Base-by-base conservation (phyloP, 2,888 invertebrate genomes). In the Himalopsyche kuldschensis region DNA sequence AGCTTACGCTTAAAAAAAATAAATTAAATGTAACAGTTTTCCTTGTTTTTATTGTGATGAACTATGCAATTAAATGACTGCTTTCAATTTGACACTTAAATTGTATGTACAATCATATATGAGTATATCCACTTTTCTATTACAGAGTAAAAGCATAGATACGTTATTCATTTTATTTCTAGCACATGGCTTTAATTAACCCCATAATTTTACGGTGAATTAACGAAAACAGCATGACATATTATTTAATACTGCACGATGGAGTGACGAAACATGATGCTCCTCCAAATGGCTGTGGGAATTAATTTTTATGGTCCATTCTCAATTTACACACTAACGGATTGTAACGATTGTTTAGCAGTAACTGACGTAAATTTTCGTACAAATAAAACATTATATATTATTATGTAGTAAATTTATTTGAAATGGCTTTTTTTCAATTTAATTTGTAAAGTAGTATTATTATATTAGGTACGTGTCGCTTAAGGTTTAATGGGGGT, bases 131-230 rank as follows among this genome's bases (percentile, higher is more conserved):
- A 69, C 30, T 69, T 30, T 69, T 30, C 69, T 27, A 30, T 69
- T 63, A 6, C 63, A 63, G n/a, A 20, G 63, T 63, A 11, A 41
- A 41, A 15, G 11, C 69, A 69, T 32, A 41, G 41, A 47, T 47
- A 30, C 48, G 47, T n/a, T 41, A 78, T 20, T 78, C 78, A 47
- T 27, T 78, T 78, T 27, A 47, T 15, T 47, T 79, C 75, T 11
- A 78, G 48, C 82, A 83, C 63, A 80, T 80, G 82, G 46, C 48
- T 69, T 75, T 76, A 83, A 83, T 83, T 83, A 80, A 55, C 82
- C 77, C 75, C 32, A 15, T 46, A 17, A 75, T 76, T 80, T 78
- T 30, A 48, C 10, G 48, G 27, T 79, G 75, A 82, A 31, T 82
- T 46, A 79, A 82, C 82, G 69, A 48, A 80, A 80, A 80, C 82